A percentile compares a stretch with the other conserved stretches of the same genome.
Conservation (phyloP, 2,888 invertebrate species). For the Sesia bembeciformis region DNA sequence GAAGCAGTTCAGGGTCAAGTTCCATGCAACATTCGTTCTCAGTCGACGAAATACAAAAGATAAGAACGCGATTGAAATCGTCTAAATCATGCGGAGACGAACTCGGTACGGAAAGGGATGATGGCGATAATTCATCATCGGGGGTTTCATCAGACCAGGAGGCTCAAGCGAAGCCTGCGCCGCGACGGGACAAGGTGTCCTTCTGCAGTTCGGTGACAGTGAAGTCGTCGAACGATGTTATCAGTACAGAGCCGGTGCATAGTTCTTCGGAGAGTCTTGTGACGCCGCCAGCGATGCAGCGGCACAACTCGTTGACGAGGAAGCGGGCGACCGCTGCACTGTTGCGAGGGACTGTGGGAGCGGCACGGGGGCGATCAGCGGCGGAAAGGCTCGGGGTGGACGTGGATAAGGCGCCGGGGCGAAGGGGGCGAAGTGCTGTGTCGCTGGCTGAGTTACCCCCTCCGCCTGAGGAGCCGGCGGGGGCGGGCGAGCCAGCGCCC, state of each 20-base stretch:
- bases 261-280: slow-evolving; percentile 61
- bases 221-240: slow-evolving; percentile 67
- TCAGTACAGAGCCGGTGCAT: slow-evolving; percentile 70
- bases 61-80: slow-evolving; percentile 86
- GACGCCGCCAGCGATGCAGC: slow-evolving; percentile 61
- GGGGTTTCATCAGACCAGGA: slow-evolving; percentile 92
- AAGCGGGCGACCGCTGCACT: slow-evolving; percentile 76
- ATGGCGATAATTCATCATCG: slow-evolving; percentile 91
- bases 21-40: slow-evolving; percentile 90
- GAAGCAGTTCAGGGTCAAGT: slow-evolving; percentile 82
- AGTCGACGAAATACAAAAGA: slow-evolving; percentile 92
- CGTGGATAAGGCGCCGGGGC: slow-evolving; percentile 46
- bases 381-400: slow-evolving; percentile 64
- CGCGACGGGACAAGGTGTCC: slow-evolving; percentile 60
- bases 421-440: slow-evolving; percentile 79
- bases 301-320: slow-evolving; percentile 77
- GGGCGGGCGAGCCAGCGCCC: slow-evolving; percentile 22
- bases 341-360: slow-evolving; percentile 43
- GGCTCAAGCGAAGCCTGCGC: slow-evolving; percentile 40
- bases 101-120: slow-evolving; percentile 78
- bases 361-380: slow-evolving; percentile 37
- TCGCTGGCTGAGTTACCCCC: slow-evolving; percentile 87
- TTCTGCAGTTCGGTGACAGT: slow-evolving; percentile 69
- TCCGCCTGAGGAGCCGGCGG: slow-evolving; percentile 79
- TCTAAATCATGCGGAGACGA: slow-evolving; percentile 92